Conservation (phyloP, 2,888 invertebrate genomes). For the Dynastes hyllus region DNA sequence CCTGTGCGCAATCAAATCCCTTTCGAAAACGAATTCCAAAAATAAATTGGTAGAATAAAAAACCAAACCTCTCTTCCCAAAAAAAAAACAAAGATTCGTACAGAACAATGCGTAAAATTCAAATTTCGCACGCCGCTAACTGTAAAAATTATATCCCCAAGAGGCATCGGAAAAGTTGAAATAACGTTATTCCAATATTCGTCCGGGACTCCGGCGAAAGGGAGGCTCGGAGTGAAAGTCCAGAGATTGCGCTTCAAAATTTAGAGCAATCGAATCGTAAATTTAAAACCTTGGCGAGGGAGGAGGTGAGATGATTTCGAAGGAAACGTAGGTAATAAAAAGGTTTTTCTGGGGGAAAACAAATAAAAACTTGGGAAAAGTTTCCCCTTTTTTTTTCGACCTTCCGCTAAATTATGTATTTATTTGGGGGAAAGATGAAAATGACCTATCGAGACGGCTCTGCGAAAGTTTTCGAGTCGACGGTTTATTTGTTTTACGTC, state of each 20-base stretch:
- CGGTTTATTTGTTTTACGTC: constrained; percentile 16
- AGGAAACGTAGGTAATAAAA: constrained; percentile 26
- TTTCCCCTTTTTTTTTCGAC: not conserved
- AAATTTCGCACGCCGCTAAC: constrained; percentile 46
- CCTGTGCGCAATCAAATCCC: no score
- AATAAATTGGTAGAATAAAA: not conserved
- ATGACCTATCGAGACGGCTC: constrained; percentile 6
- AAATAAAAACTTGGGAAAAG: constrained; percentile 20
- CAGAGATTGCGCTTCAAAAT: constrained; percentile 36
- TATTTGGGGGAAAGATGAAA: constrained; percentile 7
- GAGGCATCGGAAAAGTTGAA: constrained; percentile 38
- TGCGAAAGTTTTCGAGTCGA: no score
- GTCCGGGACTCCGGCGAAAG: not conserved
- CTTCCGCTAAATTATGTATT: constrained; percentile 25
- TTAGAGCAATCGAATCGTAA: not conserved
- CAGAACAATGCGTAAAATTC: constrained; percentile 42
- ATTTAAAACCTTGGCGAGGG: not conserved
- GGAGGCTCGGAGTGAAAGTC: not conserved
- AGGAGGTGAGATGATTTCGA: constrained; percentile 1
- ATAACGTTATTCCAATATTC: constrained; percentile 35
- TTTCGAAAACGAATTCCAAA: constrained; percentile 10
- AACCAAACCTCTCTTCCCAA: no score
- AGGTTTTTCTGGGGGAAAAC: not conserved
- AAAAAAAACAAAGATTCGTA: not conserved
- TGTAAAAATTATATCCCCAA: constrained; percentile 40